phyloP scores from a whole-genome alignment of 2,113 vertebrate genomes.

The Leptodactylus fuscus region DNA sequence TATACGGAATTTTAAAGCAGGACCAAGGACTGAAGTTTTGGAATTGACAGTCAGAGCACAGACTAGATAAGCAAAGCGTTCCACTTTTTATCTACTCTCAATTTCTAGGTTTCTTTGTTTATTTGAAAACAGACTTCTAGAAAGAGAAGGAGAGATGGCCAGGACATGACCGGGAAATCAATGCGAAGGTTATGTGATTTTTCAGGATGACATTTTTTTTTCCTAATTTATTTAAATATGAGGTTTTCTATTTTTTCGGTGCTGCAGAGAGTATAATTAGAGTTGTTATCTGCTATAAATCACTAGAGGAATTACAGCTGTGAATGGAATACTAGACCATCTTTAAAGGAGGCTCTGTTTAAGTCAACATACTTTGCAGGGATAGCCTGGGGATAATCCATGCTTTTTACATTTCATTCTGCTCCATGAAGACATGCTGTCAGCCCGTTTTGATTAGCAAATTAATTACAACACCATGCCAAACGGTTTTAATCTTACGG shows the following conservation, averaged over 20 bases:
- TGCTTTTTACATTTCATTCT: conserved; percentile 42
- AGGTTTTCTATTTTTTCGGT: conserved; percentile 50
- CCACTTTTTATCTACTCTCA: conserved; percentile 29
- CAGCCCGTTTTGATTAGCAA: conserved; percentile 60
- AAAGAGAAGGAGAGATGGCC: not conserved
- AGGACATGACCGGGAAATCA: conserved; percentile 38
- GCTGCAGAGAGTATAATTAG: conserved; percentile 59
- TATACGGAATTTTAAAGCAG: conserved; percentile 34
- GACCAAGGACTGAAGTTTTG: conserved; percentile 24
- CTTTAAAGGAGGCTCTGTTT: conserved; percentile 56
- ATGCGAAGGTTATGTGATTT: conserved; percentile 54
- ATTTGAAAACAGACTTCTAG: conserved; percentile 47
- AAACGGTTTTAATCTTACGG: conserved; percentile 34
- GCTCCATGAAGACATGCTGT: conserved; percentile 54
- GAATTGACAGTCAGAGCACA: conserved; percentile 51
- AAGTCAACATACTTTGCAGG: conserved; percentile 59
- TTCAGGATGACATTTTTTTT: conserved; percentile 44
- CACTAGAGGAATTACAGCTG: conserved; percentile 59
- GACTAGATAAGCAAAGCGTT: conserved; percentile 27
- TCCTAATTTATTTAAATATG: conserved; percentile 56
- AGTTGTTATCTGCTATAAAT: conserved; percentile 59
- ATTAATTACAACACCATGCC: conserved; percentile 58
- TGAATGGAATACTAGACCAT: conserved; percentile 57
- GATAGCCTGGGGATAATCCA: conserved; percentile 59
- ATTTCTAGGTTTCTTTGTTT: conserved; percentile 49